phyloP scores from a whole-genome alignment of 2,113 vertebrate genomes.

The Rattus rattus region DNA sequence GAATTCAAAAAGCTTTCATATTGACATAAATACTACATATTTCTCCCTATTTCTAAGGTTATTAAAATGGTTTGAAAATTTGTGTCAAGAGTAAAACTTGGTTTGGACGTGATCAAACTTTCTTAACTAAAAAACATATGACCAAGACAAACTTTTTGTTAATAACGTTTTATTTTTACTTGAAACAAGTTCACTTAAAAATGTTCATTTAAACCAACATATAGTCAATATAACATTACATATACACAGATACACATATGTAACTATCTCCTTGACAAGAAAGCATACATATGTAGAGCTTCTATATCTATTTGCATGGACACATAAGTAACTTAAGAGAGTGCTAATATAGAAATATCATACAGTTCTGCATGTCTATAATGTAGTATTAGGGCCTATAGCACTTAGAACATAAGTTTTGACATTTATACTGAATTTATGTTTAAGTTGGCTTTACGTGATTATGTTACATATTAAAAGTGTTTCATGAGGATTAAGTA shows the following conservation, averaged over 20 bases:
- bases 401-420: slow-evolving; percentile 12
- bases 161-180: slow-evolving; percentile 51
- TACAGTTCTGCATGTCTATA: slow-evolving; percentile 37
- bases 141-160: slow-evolving; percentile 52
- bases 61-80: slow-evolving; percentile 40
- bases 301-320: background rate
- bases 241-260: background rate
- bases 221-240: background rate
- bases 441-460: slow-evolving; percentile 19
- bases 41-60: slow-evolving; percentile 11
- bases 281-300: background rate
- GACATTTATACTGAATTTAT: slow-evolving; percentile 38
- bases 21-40: background rate
- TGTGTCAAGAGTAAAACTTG: slow-evolving; percentile 48
- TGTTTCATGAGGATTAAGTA: background rate
- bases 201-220: slow-evolving; percentile 34
- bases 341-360: background rate
- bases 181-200: slow-evolving; percentile 19
- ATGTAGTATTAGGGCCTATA: background rate
- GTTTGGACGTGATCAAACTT: slow-evolving; percentile 20
- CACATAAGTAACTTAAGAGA: slow-evolving; percentile 9
- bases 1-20: slow-evolving; percentile 18
- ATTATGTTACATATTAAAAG: slow-evolving; percentile 2
- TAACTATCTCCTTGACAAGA: slow-evolving; percentile 52
- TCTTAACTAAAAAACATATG: slow-evolving; percentile 38